Base-by-base conservation (phyloP, 2,797 vertebrate genomes). In the Chloroceryle amazona region DNA sequence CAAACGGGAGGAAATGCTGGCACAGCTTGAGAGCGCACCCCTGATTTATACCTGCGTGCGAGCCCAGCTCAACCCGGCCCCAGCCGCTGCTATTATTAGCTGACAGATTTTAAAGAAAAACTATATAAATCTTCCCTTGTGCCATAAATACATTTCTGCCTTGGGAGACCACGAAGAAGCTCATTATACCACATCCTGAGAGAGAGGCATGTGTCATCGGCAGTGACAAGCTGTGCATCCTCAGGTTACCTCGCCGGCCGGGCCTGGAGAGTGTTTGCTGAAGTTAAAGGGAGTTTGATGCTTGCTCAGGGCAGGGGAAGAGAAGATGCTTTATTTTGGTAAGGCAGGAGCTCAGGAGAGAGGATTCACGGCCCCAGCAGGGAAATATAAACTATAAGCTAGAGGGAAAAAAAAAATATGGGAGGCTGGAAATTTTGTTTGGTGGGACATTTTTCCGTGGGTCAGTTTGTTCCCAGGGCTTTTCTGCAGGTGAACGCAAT, bases 131-230 rank as follows among this genome's bases (percentile, higher is more conserved):
- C 98, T 98, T 96, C 91, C 92, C 97, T 94, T 95, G 93, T 97
- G 97, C 97, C 97, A 97, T 97, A 98, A 98, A 98, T 97, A 97
- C 96, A 95, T 96, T 97, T 96, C 96, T 98, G 96, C 96, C 96
- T 97, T 97, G 95, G 87, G 96, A 97, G 93, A 97, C 97, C 95
- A 97, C 94, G 93, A 92, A 97, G 95, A 72, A 98, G 97, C 96
- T 98, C 98, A 98, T 98, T 98, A 98, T 95, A 96, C 97, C 97
- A 98, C 97, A 98, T 98, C 98, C 98, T 98, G 98, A 97, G 98
- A 98, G 95, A 97, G 97, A 96, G 87, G 95, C 96, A 97, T 96
- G 97, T 97, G 97, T 98, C 97, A 98, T 97, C 97, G 11, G 23
- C 52, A 87, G 90, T 98, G 98, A 98, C 98, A 98, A 96, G 96